These are phyloP conservation scores for Dryococelus australis DNA, from an alignment of 2,888 invertebrate species.

Conservation along the genomic window DNA sequence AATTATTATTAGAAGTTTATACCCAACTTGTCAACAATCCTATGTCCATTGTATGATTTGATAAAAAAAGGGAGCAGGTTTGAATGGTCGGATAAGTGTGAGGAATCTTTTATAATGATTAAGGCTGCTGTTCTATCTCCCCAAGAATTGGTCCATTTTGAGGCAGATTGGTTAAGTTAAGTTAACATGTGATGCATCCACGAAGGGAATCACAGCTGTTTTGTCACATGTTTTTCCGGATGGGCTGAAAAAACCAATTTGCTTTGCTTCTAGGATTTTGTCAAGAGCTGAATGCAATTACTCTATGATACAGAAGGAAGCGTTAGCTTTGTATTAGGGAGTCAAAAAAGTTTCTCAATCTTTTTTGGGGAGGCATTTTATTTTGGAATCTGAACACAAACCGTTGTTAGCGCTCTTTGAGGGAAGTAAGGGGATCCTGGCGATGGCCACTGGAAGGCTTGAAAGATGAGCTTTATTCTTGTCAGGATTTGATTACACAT, in stretches of 20 bases:
- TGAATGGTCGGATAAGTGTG: too few species aligned
- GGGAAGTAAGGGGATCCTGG: not conserved
- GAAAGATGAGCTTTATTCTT: not conserved
- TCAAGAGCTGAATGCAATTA: constrained; percentile 21
- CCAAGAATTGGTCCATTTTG: too few species aligned
- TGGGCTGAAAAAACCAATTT: constrained; percentile 39
- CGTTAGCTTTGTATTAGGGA: too few species aligned
- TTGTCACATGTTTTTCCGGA: constrained; percentile 36
- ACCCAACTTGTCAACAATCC: too few species aligned
- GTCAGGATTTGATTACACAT: not conserved
- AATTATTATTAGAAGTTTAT: too few species aligned
- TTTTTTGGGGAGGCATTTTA: not conserved
- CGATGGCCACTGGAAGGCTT: not conserved
- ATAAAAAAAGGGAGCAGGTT: too few species aligned
- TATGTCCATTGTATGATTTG: too few species aligned
- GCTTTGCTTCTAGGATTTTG: constrained; percentile 24
- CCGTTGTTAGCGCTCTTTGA: not conserved
- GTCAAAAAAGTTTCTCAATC: too few species aligned
- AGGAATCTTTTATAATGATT: too few species aligned
- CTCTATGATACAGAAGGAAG: not conserved
- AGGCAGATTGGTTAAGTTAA: too few species aligned
- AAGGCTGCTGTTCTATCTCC: too few species aligned
- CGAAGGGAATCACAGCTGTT: constrained; percentile 34
- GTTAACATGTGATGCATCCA: too few species aligned
- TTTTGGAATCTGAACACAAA: not conserved